Percentiles rank a stretch among this genome's conserved stretches.
Evolutionary conservation across 2,797 vertebrate species (phyloP).

Genomic region (Mormyrops attenuatus): DNA sequence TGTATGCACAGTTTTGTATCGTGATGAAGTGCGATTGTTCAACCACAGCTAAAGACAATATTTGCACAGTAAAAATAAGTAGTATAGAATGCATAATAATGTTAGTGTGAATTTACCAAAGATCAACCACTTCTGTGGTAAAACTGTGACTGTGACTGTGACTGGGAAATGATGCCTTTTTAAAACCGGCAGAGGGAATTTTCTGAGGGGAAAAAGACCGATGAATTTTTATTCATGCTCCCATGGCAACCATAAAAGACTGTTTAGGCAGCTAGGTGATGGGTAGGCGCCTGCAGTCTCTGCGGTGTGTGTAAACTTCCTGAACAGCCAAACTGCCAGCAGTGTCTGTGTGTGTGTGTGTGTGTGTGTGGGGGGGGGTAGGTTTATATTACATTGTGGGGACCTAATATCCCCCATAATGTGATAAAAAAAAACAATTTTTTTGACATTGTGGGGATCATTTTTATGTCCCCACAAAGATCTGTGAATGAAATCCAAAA

Average conservation of each 20-base stretch:
- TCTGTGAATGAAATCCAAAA: neutral
- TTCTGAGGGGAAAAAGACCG: neutral
- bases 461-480: neutral
- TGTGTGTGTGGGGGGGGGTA: neutral
- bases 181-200: constrained; percentile 5
- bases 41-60: neutral
- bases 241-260: constrained; percentile 9
- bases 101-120: neutral
- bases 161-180: constrained; percentile 7
- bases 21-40: neutral
- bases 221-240: constrained; percentile 9
- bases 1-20: neutral
- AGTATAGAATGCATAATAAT: neutral
- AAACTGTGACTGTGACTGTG: neutral
- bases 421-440: neutral
- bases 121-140: neutral
- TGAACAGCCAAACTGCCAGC: neutral
- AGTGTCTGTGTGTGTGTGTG: neutral
- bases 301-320: constrained; percentile 4
- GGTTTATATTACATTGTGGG: neutral
- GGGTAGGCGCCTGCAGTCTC: neutral
- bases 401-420: neutral
- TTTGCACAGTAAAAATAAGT: neutral
- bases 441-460: neutral
- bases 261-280: constrained; percentile 12